Base-by-base conservation (phyloP, 2,113 vertebrate species). In the Erythrolamprus reginae region DNA sequence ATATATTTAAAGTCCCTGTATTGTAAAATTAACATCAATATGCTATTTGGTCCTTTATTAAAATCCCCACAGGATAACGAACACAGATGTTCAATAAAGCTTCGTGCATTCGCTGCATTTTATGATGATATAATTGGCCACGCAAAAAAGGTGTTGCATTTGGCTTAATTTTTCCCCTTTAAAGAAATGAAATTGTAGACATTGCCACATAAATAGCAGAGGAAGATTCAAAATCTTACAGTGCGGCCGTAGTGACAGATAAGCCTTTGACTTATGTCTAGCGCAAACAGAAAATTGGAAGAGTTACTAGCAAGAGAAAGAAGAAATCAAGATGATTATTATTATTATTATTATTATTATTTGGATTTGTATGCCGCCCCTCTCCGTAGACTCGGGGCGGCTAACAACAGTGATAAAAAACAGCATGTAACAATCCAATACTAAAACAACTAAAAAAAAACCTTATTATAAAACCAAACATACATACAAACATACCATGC, bases 1-100 rank as follows among this genome's bases (percentile, higher is more conserved):
- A 99, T 99, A 99, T 98, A 99, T 98, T 99, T 99, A 99, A 99
- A 99, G 98, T 98, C 98, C 97, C 90, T 96, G 97, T 98, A 99
- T 98, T 97, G 95, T 96, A 97, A 96, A 97, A 97, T 98, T 97
- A 98, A 97, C 97, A 98, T 98, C 98, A 98, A 98, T 98, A 98
- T 98, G 97, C 97, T 98, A 96, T 96, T 97, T 97, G 97, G 97
- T 97, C 97, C 97, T 98, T 98, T 98, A 97, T 98, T 98, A 98
- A 97, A 98, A 97, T 97, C 98, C 98, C 98, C 98, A 98, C 97
- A 98, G 98, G 97, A 97, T 96, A 96, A 96, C 96, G 95, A 94
- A 96, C 97, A 97, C 98, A 98, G 98, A 98, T 98, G 98, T 98
- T 98, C 95, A 95, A 97, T 98, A 96, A 96, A 93, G 92, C 96